Evolutionary conservation across 2,797 vertebrate species (phyloP), one percentile per base, ranked within the genome.

Genomic region (Ambastaia sidthimunki): DNA sequence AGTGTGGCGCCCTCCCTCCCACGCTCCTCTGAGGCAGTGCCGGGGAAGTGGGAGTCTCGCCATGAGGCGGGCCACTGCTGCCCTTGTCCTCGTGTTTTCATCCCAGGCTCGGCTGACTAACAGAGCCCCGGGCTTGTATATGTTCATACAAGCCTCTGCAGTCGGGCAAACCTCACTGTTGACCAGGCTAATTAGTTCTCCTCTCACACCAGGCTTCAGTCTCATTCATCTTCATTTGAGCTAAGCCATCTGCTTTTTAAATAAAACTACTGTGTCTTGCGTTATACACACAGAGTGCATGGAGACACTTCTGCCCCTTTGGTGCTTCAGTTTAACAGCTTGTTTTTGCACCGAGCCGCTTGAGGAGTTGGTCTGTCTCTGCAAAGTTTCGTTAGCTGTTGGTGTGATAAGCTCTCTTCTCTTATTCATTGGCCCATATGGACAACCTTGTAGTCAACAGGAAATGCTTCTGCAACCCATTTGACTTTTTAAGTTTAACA

Each of bases 121-220:
- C 92, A 91, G 91, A 91, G 91, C 93, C 93, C 85, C 76, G 84
- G 87, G 90, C 91, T 93, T 93, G 84, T 67, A 88, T 85, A 89
- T 85, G 79, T 89, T 91, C 91, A 89, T 87, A 90, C 86, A 89
- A 92, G 89, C 90, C 91, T 91, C 85, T 82, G 92, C 85, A 88
- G 85, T 93, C 91, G 94, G 81, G 87, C 93, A 85, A 89, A 89
- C 90, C 92, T 91, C 91, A 93, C 92, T 90, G 88, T 90, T 92
- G 94, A 89, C 92, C 90, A 82, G 87, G 90, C 91, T 93, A 94
- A 94, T 94, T 94, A 93, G 90, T 91, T 93, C 87, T 90, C 88
- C 90, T 89, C 89, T 90, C 91, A 86, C 86, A 86, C 85, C 90
- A 89, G 89, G 87, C 90, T 47, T 71, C 78, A 37, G 57, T 74